These are phyloP conservation scores for Craterocephalus amniculus DNA, from an alignment of 2,797 vertebrate genomes.

Conservation along the genomic window DNA sequence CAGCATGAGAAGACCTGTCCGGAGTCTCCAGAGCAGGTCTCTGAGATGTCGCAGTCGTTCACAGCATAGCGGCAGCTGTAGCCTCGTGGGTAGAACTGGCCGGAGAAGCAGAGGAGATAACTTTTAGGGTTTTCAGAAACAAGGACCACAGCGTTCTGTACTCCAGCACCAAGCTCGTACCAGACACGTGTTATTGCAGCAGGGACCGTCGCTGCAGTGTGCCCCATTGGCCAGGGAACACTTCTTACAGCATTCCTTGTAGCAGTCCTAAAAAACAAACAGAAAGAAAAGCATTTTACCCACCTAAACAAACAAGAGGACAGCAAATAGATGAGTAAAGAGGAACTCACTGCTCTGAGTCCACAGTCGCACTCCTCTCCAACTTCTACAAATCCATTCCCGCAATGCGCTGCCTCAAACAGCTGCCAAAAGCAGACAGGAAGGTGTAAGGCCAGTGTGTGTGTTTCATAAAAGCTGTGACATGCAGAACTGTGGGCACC, in stretches of 20 bases:
- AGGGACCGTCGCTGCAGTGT: conserved; percentile 96
- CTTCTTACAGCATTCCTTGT: conserved; percentile 96
- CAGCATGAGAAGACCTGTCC: conserved; percentile 88
- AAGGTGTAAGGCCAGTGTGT: background rate
- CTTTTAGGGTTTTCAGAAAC: background rate
- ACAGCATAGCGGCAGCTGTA: conserved; percentile 94
- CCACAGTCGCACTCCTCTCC: conserved; percentile 98
- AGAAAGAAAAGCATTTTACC: conserved; percentile 20
- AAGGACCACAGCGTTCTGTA: background rate
- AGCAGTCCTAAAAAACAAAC: conserved; percentile 89
- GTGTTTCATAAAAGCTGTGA: conserved; percentile 12
- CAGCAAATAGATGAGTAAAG: conserved; percentile 14
- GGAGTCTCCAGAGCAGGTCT: conserved; percentile 95
- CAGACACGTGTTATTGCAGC: conserved; percentile 95
- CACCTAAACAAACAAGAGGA: conserved; percentile 9
- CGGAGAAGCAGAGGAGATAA: conserved; percentile 38
- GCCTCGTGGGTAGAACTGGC: conserved; percentile 92
- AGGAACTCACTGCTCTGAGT: conserved; percentile 85
- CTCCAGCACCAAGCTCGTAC: conserved; percentile 73
- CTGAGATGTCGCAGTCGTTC: conserved; percentile 96
- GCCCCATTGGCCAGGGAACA: conserved; percentile 97
- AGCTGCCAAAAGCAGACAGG: conserved; percentile 81
- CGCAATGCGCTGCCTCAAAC: conserved; percentile 92
- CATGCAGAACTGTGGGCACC: background rate
- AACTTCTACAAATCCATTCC: conserved; percentile 94